phyloP scores from a whole-genome alignment of 2,797 vertebrate species.

The Eidolon dupreanum region DNA sequence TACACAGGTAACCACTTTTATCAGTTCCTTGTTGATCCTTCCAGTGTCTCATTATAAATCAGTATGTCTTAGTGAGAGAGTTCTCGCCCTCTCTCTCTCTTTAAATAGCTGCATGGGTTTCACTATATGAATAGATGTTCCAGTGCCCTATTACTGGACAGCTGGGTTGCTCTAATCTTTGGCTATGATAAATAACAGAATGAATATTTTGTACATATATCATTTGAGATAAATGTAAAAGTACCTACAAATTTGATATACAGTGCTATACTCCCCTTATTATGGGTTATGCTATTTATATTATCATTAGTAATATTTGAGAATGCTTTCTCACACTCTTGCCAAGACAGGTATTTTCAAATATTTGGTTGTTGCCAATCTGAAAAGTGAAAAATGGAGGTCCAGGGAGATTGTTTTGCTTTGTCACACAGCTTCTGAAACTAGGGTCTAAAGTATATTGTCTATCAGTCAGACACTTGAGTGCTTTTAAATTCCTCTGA shows the following conservation, averaged over 20 bases:
- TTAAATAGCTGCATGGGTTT: neutral
- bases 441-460: neutral
- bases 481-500: neutral
- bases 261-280: neutral
- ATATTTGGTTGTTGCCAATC: neutral
- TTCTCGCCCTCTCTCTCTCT: neutral
- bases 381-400: constrained; percentile 15
- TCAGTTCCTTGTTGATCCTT: neutral
- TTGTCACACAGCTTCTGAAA: neutral
- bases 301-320: neutral
- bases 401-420: neutral
- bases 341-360: neutral
- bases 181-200: constrained; percentile 27
- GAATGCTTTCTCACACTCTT: neutral
- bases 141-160: neutral
- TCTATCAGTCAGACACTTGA: neutral
- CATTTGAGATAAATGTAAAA: constrained; percentile 9
- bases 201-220: neutral
- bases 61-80: neutral
- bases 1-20: neutral
- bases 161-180: neutral
- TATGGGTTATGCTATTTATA: neutral
- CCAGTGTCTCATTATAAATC: neutral
- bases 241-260: neutral
- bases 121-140: neutral